Percentiles rank a stretch among this genome's conserved stretches.
These are phyloP conservation scores for Prenolepis imparis DNA, from an alignment of 2,888 invertebrate species.

Conservation along the genomic window DNA sequence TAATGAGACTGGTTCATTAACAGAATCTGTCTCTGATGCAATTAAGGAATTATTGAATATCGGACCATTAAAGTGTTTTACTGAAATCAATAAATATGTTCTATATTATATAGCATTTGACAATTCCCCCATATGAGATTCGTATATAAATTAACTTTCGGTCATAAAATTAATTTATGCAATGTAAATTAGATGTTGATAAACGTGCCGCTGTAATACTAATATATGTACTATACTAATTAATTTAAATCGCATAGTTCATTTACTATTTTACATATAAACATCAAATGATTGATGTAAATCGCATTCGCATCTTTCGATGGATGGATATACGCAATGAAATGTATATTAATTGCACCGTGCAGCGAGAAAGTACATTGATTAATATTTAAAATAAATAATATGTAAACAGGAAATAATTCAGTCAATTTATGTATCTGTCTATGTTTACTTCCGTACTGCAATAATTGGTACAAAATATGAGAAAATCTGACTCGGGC, in stretches of 20 bases:
- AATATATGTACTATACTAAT: conserved; percentile 32
- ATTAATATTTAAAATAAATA: conserved; percentile 49
- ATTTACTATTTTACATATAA: conserved; percentile 49
- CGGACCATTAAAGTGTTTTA: conserved; percentile 17
- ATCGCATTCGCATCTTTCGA: conserved; percentile 26
- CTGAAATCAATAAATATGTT: conserved; percentile 25
- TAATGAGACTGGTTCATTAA: conserved; percentile 32
- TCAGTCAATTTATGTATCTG: conserved; percentile 30
- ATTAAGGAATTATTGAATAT: conserved; percentile 51
- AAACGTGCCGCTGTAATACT: conserved; percentile 24
- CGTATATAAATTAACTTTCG: conserved; percentile 38
- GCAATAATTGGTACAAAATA: conserved; percentile 11
- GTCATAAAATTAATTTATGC: conserved; percentile 49
- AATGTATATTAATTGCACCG: conserved; percentile 18
- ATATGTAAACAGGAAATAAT: conserved; percentile 40
- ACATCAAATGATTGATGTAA: conserved; percentile 36
- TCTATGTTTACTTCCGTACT: conserved; percentile 26
- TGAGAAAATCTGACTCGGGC: background rate
- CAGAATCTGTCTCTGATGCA: conserved; percentile 33
- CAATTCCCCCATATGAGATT: conserved; percentile 20
- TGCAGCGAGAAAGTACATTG: conserved; percentile 13
- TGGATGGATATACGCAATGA: background rate
- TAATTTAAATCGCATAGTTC: conserved; percentile 45
- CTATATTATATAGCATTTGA: conserved; percentile 23
- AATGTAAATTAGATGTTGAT: conserved; percentile 42